Base-by-base conservation (phyloP, 2,797 vertebrate species). In the Danio tinwini region DNA sequence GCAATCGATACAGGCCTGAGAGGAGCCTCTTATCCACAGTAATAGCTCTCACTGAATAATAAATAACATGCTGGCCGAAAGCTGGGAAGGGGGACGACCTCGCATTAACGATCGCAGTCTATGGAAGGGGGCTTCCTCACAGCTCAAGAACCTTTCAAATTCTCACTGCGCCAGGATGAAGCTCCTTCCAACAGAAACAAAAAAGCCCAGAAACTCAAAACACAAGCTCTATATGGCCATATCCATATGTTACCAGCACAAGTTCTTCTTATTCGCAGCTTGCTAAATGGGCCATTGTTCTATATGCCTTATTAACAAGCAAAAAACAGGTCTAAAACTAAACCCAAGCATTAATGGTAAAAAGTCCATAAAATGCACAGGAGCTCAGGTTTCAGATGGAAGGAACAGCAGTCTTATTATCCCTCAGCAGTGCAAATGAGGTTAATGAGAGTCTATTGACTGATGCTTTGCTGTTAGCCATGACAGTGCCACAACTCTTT, bases 11-110 rank as follows among this genome's bases (percentile, higher is more conserved):
- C 69, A 81, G 86, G 89, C 89, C 91, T 90, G 88, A 90, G 91
- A 92, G 92, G 87, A 90, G 90, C 90, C 90, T 93, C 91, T 93
- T 90, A 91, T 90, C 92, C 92, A 86, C 92, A 89, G 92, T 94
- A 93, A 93, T 93, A 93, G 91, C 92, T 90, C 88, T 90, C 91
- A 91, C 92, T 93, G 91, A 94, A 94, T 94, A 92, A 93, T 93
- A 89, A 93, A 94, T 93, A 91, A 90, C 88, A 72, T 79, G 79
- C 83, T 83, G 78, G 85, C 81, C 82, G 76, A 88, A 86, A 86
- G 78, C 78, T 84, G 84, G 64, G 67, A 84, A 80, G 62, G 58
- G n/a, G 63, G 72, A 69, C 76, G 81, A 80, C 82, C 84, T 85
- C 83, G 70, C 87, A 86, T 87, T 85, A 88, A 84, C 73, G 82